These are phyloP conservation scores for Chloromyia formosa DNA, from an alignment of 2,888 invertebrate genomes.

Conservation along the genomic window DNA sequence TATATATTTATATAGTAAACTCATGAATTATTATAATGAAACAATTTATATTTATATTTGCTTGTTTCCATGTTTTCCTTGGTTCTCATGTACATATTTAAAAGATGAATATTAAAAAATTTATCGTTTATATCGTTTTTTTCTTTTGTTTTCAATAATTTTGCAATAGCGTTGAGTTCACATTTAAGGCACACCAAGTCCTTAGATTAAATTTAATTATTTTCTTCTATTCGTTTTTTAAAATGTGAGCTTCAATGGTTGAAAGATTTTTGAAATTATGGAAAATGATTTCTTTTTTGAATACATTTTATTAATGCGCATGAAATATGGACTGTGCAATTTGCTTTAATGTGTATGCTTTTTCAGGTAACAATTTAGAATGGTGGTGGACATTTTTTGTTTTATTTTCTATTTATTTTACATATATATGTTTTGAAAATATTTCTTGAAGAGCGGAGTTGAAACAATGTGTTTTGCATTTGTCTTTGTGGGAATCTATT, in stretches of 20 bases:
- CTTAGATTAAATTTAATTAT: slow-evolving; percentile 23
- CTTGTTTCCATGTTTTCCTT: not conserved
- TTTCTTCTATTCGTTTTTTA: not conserved
- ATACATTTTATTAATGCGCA: too few species aligned
- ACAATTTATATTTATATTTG: slow-evolving; percentile 23
- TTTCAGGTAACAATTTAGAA: not conserved
- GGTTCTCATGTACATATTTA: not conserved
- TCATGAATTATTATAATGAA: slow-evolving; percentile 1
- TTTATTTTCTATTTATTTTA: too few species aligned
- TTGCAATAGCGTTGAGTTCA: slow-evolving; percentile 39
- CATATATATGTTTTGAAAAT: too few species aligned
- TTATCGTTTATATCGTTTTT: not conserved
- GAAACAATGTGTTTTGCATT: too few species aligned
- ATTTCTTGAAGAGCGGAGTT: too few species aligned
- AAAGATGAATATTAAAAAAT: slow-evolving; percentile 32
- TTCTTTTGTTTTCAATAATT: slow-evolving; percentile 5
- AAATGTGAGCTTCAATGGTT: slow-evolving; percentile 15
- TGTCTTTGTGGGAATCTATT: too few species aligned
- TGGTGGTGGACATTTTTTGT: slow-evolving; percentile 11
- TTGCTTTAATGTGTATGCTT: slow-evolving; percentile 1
- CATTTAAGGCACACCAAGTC: slow-evolving; percentile 43
- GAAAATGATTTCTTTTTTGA: not conserved
- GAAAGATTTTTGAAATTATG: slow-evolving; percentile 12
- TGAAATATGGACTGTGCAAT: slow-evolving; percentile 34
- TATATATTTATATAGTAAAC: too few species aligned